Evolutionary conservation across 2,113 vertebrate genomes (phyloP), one percentile per base, ranked within the genome.

Genomic region (Spizaetus ornatus): DNA sequence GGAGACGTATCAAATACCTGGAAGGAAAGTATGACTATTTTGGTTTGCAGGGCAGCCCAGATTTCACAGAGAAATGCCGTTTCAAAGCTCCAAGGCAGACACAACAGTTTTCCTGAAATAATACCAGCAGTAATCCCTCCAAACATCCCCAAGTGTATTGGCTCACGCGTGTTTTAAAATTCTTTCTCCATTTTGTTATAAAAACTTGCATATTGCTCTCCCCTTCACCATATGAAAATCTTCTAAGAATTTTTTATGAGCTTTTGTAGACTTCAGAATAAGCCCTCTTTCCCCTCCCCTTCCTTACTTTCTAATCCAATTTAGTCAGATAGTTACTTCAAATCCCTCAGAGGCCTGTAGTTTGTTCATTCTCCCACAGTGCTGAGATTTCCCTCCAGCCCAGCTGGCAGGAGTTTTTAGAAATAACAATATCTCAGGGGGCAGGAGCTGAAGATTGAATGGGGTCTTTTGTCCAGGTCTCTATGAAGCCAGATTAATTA

Each of bases 401-500:
- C 99, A 99, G 99, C 99, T 99, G 99, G 99, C 99, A 98, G 98
- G 98, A 98, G 98, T 99, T 99, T 98, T 98, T 98, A 98, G 98
- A 96, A 98, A 98, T 98, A 99, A 99, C 98, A 99, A 98, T 99
- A 98, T 98, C 98, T 98, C 98, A 97, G 97, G 98, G 98, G 98
- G 98, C 99, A 97, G 97, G 97, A 98, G 98, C 98, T 97, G 95
- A 94, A 97, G 97, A 86, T 98, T 99, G 99, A 99, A 99, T 99
- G 98, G 98, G 98, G 97, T 98, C 98, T 98, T 99, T 99, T 99
- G 99, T 99, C 98, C 98, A 50, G 84, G 97, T 97, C 98, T 98
- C 98, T 98, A 99, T 98, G 98, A 99, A 99, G 98, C 98, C 98
- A 98, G 98, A 99, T 99, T 99, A 99, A 99, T 99, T 99, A 99